Evolutionary conservation across 2,113 vertebrate genomes (phyloP), one percentile per base, ranked within the genome.

Genomic region (Triplophysa rosa): DNA sequence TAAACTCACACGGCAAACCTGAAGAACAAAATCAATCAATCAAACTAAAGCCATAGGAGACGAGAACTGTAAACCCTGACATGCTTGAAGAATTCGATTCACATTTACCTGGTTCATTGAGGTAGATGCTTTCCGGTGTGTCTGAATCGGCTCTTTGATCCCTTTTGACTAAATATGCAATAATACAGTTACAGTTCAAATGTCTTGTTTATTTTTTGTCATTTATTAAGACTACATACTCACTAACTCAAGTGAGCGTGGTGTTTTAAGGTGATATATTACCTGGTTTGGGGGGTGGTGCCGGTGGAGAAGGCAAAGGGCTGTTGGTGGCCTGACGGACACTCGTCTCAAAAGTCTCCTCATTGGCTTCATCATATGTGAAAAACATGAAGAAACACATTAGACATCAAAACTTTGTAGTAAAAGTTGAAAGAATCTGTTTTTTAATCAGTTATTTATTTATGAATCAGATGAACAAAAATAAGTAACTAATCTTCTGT

Each of bases 261-360:
- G 40, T 26, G 54, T 40, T 19, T 58, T 1, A 62, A 59, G 40
- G 59, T 17, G 49, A 52, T 13, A 67, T 0, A 9, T 29, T 86
- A 93, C 92, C 91, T 91, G 83, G 87, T 83, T 82, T 90, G 14
- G 78, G 65, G 12, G 85, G 81, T 4, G 56, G 19, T 24, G 5
- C 9, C 45, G 0, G 26, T 1, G 26, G 17, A 68, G 81, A 24
- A n/a, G 40, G 1, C 10, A 42, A 9, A 47, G 77, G 21, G 24
- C 7, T 21, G 2, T 2, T 6, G 8, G 4, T 7, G 6, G 85
- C 70, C 21, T 26, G 65, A 5, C 81, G 77, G 17, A 90, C 17
- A 11, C 26, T 89, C 59, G 1, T 88, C 84, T 96, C 93, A 29
- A 93, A 91, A 0, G 86, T 95, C 87, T 94, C 95, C 11, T 75